Evolutionary conservation across 2,797 vertebrate species (phyloP).

Genomic region (Triplophysa yarkandensis): DNA sequence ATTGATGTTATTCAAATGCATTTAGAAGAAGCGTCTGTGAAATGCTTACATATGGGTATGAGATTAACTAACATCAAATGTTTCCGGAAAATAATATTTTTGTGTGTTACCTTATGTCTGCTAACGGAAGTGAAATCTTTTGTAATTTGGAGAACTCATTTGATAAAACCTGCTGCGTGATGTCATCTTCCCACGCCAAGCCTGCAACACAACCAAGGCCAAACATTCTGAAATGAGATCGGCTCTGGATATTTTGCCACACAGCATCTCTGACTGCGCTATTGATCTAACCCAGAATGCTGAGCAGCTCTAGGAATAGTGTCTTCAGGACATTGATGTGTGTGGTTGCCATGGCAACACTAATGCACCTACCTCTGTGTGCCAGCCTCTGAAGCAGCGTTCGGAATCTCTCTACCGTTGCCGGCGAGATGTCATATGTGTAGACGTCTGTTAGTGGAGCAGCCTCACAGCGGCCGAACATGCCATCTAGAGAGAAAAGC

Average conservation of each 20-base stretch:
- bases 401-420: constrained; percentile 80
- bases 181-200: constrained; percentile 85
- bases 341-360: constrained; percentile 39
- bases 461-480: constrained; percentile 89
- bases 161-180: constrained; percentile 81
- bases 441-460: constrained; percentile 77
- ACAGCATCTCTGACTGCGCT: constrained; percentile 21
- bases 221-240: constrained; percentile 13
- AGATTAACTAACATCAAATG: not conserved
- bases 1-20: too few relatives aligned
- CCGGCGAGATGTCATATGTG: constrained; percentile 83
- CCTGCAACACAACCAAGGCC: constrained; percentile 69
- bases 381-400: constrained; percentile 85
- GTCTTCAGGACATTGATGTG: constrained; percentile 36
- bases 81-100: not conserved
- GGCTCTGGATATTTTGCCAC: constrained; percentile 30
- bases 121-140: constrained; percentile 67
- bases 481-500: constrained; percentile 78
- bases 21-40: not conserved
- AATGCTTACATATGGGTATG: not conserved
- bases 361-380: constrained; percentile 76
- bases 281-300: constrained; percentile 13
- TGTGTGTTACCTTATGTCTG: constrained; percentile 55
- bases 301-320: constrained; percentile 26
- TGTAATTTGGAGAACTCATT: constrained; percentile 83